Evolutionary conservation across 2,797 vertebrate genomes (phyloP).

Genomic region (Epinephelus awoara): DNA sequence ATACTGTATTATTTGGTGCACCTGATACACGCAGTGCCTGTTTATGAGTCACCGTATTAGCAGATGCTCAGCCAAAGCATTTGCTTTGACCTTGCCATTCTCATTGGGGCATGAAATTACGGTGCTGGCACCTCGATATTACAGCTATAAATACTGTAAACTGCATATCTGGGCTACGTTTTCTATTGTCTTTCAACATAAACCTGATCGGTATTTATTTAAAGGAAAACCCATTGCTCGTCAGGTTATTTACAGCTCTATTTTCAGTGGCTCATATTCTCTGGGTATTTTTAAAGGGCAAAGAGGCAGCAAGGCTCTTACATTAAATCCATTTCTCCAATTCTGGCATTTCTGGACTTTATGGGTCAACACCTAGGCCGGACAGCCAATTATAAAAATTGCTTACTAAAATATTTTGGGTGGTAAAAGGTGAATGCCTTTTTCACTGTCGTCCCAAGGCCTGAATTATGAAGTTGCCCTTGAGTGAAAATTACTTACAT

Average conservation of each 20-base stretch:
- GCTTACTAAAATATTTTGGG: constrained; percentile 89
- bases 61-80: constrained; percentile 99
- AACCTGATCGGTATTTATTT: constrained; percentile 99
- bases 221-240: constrained; percentile 99
- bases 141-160: constrained; percentile 99
- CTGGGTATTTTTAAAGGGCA: constrained; percentile 86
- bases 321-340: constrained; percentile 86
- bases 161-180: constrained; percentile 99
- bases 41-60: constrained; percentile 99
- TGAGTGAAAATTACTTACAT: constrained; percentile 86
- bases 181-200: constrained; percentile 99
- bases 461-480: constrained; percentile 85
- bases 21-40: constrained; percentile 99
- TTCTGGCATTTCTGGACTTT: constrained; percentile 87
- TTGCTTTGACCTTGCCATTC: constrained; percentile 99
- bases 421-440: constrained; percentile 84
- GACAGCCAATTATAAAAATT: constrained; percentile 89
- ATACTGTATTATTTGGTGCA: constrained; percentile 99
- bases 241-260: constrained; percentile 99
- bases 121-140: constrained; percentile 99
- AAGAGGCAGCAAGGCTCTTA: constrained; percentile 81
- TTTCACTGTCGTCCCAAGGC: constrained; percentile 75
- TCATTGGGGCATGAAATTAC: constrained; percentile 99
- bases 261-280: constrained; percentile 88
- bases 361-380: constrained; percentile 84